Percentiles rank a stretch among this genome's conserved stretches.
These are phyloP conservation scores for Anguilla obscura DNA, from an alignment of 2,797 vertebrate species.

Conservation along the genomic window DNA sequence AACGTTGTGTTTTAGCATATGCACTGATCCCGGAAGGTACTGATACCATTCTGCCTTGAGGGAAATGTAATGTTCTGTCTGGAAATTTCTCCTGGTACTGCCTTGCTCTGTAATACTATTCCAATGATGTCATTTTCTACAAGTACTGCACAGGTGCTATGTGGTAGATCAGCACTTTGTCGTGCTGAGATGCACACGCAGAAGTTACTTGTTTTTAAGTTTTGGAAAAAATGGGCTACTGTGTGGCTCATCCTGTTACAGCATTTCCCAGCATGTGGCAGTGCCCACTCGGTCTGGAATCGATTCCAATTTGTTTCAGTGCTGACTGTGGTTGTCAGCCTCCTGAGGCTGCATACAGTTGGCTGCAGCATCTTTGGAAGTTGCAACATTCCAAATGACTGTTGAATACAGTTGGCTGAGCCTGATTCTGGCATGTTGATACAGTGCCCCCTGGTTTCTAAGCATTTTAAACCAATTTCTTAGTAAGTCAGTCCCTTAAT, in stretches of 20 bases:
- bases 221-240: neutral
- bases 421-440: neutral
- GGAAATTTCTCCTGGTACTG: too few relatives aligned
- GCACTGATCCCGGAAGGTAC: too few relatives aligned
- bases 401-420: neutral
- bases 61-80: too few relatives aligned
- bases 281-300: neutral
- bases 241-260: neutral
- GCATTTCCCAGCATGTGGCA: neutral
- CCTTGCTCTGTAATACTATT: too few relatives aligned
- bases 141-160: too few relatives aligned
- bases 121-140: too few relatives aligned
- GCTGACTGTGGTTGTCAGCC: neutral
- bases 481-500: too few relatives aligned
- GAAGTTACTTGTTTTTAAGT: neutral
- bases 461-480: too few relatives aligned
- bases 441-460: neutral
- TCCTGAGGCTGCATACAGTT: neutral
- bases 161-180: too few relatives aligned
- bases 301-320: neutral
- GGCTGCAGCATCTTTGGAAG: neutral
- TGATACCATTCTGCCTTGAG: too few relatives aligned
- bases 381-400: neutral
- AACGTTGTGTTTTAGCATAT: too few relatives aligned
- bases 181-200: too few relatives aligned